These are phyloP conservation scores for Zaprionus ghesquierei DNA, from an alignment of 1,140 invertebrate species.

Conservation along the genomic window DNA sequence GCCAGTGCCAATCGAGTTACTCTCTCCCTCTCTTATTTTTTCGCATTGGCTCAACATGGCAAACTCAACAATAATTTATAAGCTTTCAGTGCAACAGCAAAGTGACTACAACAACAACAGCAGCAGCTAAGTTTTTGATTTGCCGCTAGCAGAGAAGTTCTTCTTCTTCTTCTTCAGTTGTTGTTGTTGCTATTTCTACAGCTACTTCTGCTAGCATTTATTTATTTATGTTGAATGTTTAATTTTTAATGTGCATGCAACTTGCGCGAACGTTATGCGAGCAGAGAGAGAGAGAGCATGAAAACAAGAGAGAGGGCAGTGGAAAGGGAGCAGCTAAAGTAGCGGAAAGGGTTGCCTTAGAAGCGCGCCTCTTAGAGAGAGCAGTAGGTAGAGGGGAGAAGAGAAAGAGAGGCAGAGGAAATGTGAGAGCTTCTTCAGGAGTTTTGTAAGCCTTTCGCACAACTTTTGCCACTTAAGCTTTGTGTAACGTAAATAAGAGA, in stretches of 20 bases:
- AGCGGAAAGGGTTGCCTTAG: constrained; percentile 28
- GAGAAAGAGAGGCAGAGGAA: background rate
- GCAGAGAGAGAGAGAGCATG: too few species aligned
- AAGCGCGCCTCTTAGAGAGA: too few species aligned
- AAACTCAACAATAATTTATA: constrained; percentile 80
- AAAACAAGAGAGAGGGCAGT: background rate
- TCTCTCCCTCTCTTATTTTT: background rate
- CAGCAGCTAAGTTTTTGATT: constrained; percentile 63
- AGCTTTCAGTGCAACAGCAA: constrained; percentile 71
- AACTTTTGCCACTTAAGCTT: constrained; percentile 79
- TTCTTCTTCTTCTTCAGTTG: constrained; percentile 14
- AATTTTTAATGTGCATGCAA: constrained; percentile 79
- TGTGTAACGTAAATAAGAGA: constrained; percentile 64
- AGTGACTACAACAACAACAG: constrained; percentile 56
- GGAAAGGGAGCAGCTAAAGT: background rate
- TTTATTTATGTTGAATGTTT: constrained; percentile 76
- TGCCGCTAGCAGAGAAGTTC: constrained; percentile 55
- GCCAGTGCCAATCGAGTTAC: constrained; percentile 51
- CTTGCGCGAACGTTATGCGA: too few species aligned
- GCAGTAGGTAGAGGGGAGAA: background rate
- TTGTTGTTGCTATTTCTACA: constrained; percentile 43
- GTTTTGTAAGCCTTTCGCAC: constrained; percentile 74
- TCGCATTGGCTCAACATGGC: constrained; percentile 54
- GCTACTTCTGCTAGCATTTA: constrained; percentile 67
- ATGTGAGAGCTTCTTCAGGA: constrained; percentile 38